A percentile compares a stretch with the other conserved stretches of the same genome.
These are phyloP conservation scores for Athetis lepigone DNA, from an alignment of 2,888 invertebrate genomes.

Conservation along the genomic window DNA sequence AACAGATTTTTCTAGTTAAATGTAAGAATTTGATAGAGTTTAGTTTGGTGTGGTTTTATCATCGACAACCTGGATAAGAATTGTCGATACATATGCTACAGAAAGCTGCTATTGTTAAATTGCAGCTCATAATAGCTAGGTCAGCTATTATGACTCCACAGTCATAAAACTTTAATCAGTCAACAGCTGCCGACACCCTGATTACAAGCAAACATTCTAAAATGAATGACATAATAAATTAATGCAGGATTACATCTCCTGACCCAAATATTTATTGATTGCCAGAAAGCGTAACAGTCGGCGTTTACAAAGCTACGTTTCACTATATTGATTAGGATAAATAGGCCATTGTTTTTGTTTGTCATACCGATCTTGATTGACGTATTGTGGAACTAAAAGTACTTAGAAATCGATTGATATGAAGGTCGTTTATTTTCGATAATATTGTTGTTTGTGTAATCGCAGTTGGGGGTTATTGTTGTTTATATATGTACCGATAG, in stretches of 20 bases:
- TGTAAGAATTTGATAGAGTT: no score
- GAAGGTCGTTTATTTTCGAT: conserved; percentile 26
- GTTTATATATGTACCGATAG: no score
- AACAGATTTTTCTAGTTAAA: no score
- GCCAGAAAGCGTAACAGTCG: conserved; percentile 32
- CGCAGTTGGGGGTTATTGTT: conserved; percentile 32
- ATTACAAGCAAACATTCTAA: conserved; percentile 38
- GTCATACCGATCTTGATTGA: conserved; percentile 30
- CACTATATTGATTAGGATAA: conserved; percentile 47
- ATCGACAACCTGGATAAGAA: no score
- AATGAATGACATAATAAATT: conserved; percentile 49
- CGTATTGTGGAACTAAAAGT: conserved; percentile 25
- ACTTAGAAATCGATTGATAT: conserved; percentile 9
- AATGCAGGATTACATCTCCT: conserved; percentile 41
- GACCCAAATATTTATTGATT: conserved; percentile 58
- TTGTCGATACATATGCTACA: no score
- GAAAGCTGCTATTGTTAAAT: no score
- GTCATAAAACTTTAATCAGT: not conserved
- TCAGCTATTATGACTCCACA: not conserved
- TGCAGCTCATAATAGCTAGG: not conserved
- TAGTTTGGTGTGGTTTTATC: no score
- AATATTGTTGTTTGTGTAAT: conserved; percentile 22
- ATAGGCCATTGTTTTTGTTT: conserved; percentile 47
- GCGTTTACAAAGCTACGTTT: conserved; percentile 45
- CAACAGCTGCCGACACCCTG: conserved; percentile 12